Percentiles rank a stretch among this genome's conserved stretches.
These are phyloP conservation scores for Ganaspis sp. DNA, from an alignment of 1,140 invertebrate genomes.

Conservation along the genomic window DNA sequence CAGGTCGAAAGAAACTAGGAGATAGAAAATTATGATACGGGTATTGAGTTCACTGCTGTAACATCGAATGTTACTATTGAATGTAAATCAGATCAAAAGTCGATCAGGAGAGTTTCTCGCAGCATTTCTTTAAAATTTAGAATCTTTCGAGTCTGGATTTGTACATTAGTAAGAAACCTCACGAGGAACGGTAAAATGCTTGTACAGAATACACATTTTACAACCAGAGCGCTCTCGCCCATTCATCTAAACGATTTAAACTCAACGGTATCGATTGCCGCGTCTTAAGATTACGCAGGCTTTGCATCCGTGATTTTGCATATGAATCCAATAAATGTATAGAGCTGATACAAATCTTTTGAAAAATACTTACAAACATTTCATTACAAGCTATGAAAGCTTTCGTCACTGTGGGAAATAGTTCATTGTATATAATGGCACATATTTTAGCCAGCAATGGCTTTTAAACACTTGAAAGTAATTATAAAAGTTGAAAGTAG, in stretches of 20 bases:
- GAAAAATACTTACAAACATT: neutral
- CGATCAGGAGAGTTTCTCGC: neutral
- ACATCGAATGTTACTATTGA: neutral
- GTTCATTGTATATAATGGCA: neutral
- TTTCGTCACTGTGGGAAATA: conserved; percentile 12
- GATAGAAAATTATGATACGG: too few species aligned
- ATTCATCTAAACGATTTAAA: conserved; percentile 62
- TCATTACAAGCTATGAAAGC: conserved; percentile 16
- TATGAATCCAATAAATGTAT: neutral
- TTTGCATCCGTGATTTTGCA: conserved; percentile 8
- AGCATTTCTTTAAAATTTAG: neutral
- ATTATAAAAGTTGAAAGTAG: conserved; percentile 14
- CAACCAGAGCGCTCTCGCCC: conserved; percentile 47
- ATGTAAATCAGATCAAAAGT: neutral
- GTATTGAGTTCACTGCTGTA: neutral
- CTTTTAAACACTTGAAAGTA: conserved; percentile 5
- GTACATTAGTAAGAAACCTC: neutral
- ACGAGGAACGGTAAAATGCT: neutral
- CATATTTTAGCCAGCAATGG: neutral
- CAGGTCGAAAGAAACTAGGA: too few species aligned
- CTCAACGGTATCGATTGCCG: conserved; percentile 58
- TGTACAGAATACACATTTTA: conserved; percentile 19
- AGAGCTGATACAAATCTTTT: neutral
- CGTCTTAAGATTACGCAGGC: conserved; percentile 16
- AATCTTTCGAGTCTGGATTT: neutral